These are phyloP conservation scores for Campylomormyrus numenius DNA, from an alignment of 2,113 vertebrate species.

Conservation along the genomic window DNA sequence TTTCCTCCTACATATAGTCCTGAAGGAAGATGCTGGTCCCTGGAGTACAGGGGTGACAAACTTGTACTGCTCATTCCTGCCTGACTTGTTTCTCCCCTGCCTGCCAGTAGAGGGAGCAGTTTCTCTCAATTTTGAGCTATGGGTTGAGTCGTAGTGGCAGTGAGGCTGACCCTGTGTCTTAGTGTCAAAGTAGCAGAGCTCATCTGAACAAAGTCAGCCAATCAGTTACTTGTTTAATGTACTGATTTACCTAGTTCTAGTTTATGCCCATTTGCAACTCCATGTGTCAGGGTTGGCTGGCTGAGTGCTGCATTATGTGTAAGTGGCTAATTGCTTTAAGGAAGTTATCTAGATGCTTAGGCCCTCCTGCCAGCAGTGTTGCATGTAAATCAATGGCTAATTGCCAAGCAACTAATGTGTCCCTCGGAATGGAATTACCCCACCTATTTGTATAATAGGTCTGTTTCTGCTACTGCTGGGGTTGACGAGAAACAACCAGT, in stretches of 20 bases:
- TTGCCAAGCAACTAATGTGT: background rate
- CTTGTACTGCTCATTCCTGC: background rate
- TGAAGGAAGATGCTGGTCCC: background rate
- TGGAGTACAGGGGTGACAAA: background rate
- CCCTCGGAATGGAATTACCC: background rate
- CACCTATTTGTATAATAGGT: background rate
- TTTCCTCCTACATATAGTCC: background rate
- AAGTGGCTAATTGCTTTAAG: background rate
- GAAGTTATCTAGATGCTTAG: background rate
- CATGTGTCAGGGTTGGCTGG: background rate
- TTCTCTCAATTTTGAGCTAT: conserved; percentile 2
- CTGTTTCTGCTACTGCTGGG: background rate
- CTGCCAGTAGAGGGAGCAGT: conserved; percentile 35
- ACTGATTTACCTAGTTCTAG: background rate
- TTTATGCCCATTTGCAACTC: background rate
- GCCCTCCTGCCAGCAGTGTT: background rate
- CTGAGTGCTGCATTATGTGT: background rate
- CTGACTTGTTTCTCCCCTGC: conserved; percentile 1
- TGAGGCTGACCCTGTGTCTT: background rate
- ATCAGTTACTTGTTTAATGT: background rate
- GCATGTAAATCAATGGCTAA: background rate
- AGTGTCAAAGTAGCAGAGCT: background rate
- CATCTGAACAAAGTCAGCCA: background rate
- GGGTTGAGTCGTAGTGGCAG: background rate
- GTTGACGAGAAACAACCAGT: background rate